Percentiles rank a stretch among this genome's conserved stretches.
phyloP scores from a whole-genome alignment of 2,888 invertebrate species.

The Melolontha melolontha region DNA sequence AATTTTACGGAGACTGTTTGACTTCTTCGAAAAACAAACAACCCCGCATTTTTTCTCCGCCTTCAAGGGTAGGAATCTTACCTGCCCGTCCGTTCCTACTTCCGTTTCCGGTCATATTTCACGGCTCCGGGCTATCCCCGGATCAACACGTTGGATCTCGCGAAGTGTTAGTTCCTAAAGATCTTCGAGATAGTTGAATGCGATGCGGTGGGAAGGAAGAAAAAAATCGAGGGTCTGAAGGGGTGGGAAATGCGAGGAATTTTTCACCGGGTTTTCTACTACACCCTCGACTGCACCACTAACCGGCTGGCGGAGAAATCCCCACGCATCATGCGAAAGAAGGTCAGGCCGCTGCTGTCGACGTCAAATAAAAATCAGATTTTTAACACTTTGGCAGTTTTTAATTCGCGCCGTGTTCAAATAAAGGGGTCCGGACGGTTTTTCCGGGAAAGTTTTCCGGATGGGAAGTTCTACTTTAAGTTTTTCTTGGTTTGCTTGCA shows the following conservation, averaged over 20 bases:
- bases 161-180: conserved; percentile 23
- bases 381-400: background rate
- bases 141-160: conserved; percentile 26
- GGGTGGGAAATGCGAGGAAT: too few species aligned
- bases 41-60: too few species aligned
- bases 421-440: background rate
- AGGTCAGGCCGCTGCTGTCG: background rate
- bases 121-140: conserved; percentile 16
- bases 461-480: too few species aligned
- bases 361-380: conserved; percentile 4
- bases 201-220: background rate
- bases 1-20: too few species aligned
- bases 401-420: conserved; percentile 5
- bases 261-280: background rate
- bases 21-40: too few species aligned
- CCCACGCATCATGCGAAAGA: too few species aligned
- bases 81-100: background rate
- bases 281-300: too few species aligned
- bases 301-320: too few species aligned
- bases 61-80: too few species aligned
- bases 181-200: conserved; percentile 3
- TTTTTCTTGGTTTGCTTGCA: too few species aligned
- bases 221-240: background rate
- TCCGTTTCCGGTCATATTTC: conserved; percentile 31
- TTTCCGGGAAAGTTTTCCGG: too few species aligned